These are phyloP conservation scores for Oreohelix idahoensis DNA, from an alignment of 1,140 invertebrate genomes.

Conservation along the genomic window DNA sequence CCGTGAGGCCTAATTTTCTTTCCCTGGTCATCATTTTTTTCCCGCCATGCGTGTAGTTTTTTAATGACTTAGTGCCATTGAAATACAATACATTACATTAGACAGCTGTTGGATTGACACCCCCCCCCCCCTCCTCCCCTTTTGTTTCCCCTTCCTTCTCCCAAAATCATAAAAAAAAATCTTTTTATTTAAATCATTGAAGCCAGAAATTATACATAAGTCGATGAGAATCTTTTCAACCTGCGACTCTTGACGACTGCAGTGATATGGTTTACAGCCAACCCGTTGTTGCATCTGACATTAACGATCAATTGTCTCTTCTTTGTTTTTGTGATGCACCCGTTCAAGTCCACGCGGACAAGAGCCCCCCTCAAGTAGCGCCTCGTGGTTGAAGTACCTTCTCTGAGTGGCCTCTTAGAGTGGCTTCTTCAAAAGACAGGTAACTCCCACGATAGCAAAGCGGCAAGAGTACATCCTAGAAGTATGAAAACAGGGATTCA, in stretches of 20 bases:
- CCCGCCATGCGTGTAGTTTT: too few species aligned
- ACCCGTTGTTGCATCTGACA: not conserved
- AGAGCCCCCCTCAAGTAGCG: not conserved
- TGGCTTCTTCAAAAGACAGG: not conserved
- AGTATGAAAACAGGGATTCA: not conserved
- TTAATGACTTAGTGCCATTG: too few species aligned
- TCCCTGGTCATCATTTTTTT: too few species aligned
- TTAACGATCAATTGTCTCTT: conserved; percentile 13
- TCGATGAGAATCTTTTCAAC: not conserved
- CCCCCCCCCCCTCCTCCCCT: not conserved
- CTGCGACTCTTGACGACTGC: not conserved
- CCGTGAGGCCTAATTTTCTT: too few species aligned
- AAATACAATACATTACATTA: too few species aligned
- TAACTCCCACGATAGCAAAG: not conserved
- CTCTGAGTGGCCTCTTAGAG: not conserved
- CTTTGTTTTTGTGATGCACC: conserved; percentile 4
- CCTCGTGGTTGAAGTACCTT: not conserved
- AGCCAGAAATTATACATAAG: not conserved
- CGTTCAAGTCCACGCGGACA: conserved; percentile 5
- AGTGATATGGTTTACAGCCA: not conserved
- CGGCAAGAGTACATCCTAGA: not conserved
- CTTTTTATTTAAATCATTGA: not conserved
- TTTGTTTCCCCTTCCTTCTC: not conserved
- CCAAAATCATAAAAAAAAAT: too few species aligned
- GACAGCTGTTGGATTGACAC: not conserved